Conservation (phyloP, 23 tunicate species). For the Styela clava region DNA sequence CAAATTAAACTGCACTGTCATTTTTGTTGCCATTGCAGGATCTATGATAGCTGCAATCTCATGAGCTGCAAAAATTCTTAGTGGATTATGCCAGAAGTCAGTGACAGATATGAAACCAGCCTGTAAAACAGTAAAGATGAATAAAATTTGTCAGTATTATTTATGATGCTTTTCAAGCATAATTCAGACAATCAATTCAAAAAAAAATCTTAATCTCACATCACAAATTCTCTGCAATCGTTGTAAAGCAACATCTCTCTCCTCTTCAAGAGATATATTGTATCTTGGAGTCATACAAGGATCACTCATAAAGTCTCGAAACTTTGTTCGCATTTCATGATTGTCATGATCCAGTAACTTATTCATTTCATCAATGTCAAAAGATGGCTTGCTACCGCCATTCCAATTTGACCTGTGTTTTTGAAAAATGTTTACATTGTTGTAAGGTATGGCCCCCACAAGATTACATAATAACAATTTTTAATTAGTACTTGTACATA, state of each 20-base stretch:
- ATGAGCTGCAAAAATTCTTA: constrained; percentile 92
- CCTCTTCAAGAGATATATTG: constrained; percentile 78
- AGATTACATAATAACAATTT: no score
- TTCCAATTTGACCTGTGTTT: constrained; percentile 74
- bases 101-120: constrained; percentile 80
- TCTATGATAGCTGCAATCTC: constrained; percentile 94
- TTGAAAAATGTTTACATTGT: constrained; percentile 9
- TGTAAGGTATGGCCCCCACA: background rate
- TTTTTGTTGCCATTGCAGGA: constrained; percentile 97
- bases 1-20: constrained; percentile 95
- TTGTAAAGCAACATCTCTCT: constrained; percentile 79
- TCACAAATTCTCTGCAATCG: constrained; percentile 85
- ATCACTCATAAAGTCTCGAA: constrained; percentile 75
- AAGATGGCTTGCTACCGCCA: constrained; percentile 19
- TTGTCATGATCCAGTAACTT: constrained; percentile 85
- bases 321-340: constrained; percentile 74
- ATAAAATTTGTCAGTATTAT: background rate
- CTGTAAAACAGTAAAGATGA: constrained; percentile 14
- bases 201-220: constrained; percentile 33
- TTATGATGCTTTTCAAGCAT: background rate
- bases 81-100: constrained; percentile 93
- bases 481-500: background rate
- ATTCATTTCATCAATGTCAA: constrained; percentile 68
- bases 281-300: constrained; percentile 81
- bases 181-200: background rate